Evolutionary conservation across 2,113 vertebrate genomes (phyloP), one percentile per base, ranked within the genome.

Genomic region (Eudyptes chrysolophus): DNA sequence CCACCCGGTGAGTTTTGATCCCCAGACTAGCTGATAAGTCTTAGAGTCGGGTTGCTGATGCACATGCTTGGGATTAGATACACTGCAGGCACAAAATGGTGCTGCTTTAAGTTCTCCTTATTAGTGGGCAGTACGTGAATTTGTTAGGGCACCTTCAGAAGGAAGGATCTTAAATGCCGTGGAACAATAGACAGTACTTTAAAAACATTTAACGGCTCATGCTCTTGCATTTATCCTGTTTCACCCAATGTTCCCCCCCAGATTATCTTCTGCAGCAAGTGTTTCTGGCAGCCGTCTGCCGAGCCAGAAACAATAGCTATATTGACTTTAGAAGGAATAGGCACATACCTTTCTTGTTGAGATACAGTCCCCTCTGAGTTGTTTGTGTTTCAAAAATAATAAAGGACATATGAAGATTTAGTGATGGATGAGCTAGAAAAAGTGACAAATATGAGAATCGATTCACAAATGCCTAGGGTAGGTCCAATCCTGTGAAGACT

Each of bases 351-450:
- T 84, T 87, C 32, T 60, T 75, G 22, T 34, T 74, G 89, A 92
- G 76, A 40, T 55, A 74, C 14, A 57, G 9, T 62, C 54, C 38
- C 68, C 32, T 58, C 55, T 78, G 62, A 86, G 60, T n/a, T 87
- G 57, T 87, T 76, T 86, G 32, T 68, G 40, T 80, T 97, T 94
- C 46, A 40, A 74, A 93, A 92, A 90, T 62, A 94, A 70, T 38
- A 80, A 77, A 90, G 58, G 25, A 25, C 25, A 36, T 48, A 79
- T 30, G n/a, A 90, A 86, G 54, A 69, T 88, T 88, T 86, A 88
- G 38, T 78, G 66, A 83, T 58, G 62, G 38, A 83, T 81, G 60
- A 75, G 48, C 5, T 52, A 84, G 58, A 79, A 89, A 58, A 89
- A 81, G 36, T 68, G 52, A 70, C 54, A 87, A 83, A 76, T 79